Percentiles rank a stretch among this genome's conserved stretches.
Conservation (phyloP, 2,113 vertebrate species). For the Burhinus bistriatus region DNA sequence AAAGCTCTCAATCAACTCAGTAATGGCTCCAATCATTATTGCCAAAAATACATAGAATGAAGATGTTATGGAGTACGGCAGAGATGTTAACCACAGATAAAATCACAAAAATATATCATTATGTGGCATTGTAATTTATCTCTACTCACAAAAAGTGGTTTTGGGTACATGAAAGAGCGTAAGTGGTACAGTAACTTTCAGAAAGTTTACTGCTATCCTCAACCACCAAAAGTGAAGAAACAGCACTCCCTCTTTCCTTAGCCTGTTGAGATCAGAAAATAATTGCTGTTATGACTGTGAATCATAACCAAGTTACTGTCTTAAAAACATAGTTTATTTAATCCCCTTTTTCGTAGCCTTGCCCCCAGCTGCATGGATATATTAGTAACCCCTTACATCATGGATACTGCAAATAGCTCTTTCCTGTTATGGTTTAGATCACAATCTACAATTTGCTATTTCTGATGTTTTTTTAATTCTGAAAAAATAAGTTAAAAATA, state of each 20-base stretch:
- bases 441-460: background rate
- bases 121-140: background rate
- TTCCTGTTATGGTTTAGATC: slow-evolving; percentile 42
- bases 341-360: background rate
- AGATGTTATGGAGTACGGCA: background rate
- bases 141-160: background rate
- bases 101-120: background rate
- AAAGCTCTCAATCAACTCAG: background rate
- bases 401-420: background rate
- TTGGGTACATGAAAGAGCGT: background rate
- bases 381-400: slow-evolving; percentile 38
- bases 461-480: background rate
- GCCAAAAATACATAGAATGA: background rate
- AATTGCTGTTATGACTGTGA: background rate
- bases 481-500: background rate
- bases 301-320: background rate
- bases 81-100: background rate
- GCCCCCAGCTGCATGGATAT: background rate
- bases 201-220: background rate
- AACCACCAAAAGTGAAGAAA: background rate
- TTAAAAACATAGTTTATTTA: background rate
- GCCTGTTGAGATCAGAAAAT: background rate
- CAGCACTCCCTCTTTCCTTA: background rate
- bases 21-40: background rate
- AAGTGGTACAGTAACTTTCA: background rate